A percentile compares a stretch with the other conserved stretches of the same genome.
phyloP scores from a whole-genome alignment of 2,113 vertebrate species.

The Morone chrysops region DNA sequence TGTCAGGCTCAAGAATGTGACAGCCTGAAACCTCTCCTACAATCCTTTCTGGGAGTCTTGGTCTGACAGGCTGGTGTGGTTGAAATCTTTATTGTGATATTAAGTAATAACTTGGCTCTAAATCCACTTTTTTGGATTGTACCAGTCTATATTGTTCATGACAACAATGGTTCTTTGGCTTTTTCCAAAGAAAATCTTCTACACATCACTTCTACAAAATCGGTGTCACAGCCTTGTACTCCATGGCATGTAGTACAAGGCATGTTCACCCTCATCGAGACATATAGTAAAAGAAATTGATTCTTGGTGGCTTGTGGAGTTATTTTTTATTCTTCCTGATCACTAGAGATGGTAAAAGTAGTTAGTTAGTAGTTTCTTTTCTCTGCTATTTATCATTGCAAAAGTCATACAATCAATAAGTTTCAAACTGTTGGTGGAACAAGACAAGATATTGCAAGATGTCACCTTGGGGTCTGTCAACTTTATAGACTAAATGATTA shows the following conservation, averaged over 20 bases:
- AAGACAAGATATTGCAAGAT: too few relatives aligned
- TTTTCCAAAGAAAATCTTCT: background rate
- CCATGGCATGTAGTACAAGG: background rate
- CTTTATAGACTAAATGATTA: too few relatives aligned
- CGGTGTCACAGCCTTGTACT: background rate
- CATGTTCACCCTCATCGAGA: background rate
- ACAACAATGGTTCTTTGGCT: too few relatives aligned
- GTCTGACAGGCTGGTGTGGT: background rate
- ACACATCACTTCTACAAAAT: background rate
- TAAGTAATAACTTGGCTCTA: background rate
- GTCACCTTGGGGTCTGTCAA: too few relatives aligned
- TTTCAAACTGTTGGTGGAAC: background rate
- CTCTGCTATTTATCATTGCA: background rate
- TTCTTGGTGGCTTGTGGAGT: background rate
- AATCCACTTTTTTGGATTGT: background rate
- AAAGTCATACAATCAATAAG: background rate
- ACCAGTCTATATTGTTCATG: background rate
- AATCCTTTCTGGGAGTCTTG: background rate
- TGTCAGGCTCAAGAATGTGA: conserved; percentile 36
- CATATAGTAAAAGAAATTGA: background rate
- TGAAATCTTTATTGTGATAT: background rate
- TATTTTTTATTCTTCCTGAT: background rate
- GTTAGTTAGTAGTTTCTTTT: background rate
- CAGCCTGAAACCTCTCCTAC: background rate
- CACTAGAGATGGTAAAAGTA: background rate